Evolutionary conservation across 35 echinoderm and acorn worm species (phyloP), one percentile per base, ranked within the genome.

Genomic region (Strongylocentrotus purpuratus): DNA sequence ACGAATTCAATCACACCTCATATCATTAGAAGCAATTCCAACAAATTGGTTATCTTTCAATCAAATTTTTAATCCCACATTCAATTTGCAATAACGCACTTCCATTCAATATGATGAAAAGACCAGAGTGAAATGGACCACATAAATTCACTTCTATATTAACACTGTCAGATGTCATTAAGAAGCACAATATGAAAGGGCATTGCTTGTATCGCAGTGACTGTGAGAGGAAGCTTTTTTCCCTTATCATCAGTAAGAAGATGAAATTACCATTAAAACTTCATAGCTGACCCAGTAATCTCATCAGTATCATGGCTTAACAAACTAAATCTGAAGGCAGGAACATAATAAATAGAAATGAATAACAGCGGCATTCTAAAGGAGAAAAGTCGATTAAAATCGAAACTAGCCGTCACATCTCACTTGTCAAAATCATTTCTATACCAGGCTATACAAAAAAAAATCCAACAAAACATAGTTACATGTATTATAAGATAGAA

Each of bases 41-140:
- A 78, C 65, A 78, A 78, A 78, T 78, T 78, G 65, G 65, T 78
- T 78, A 78, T 78, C 65, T 78, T 78, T 78, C 65, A 78, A 78
- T 78, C 65, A 78, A n/a, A 78, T 7, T 78, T 22, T 78, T 78
- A 78, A 78, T 78, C 65, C 20, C 65, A n/a, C 22, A 78, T 78
- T 78, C 65, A 78, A 78, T 78, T 78, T 78, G 65, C 65, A 78
- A 78, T 28, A 78, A 22, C 65, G 28, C 65, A n/a, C 65, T n/a
- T 78, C 65, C 28, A 78, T 78, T 78, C 50, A 55, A 55, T 12
- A 78, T 22, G 1, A 78, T 78, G 6, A 28, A 78, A 78, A 78
- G 65, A n/a, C 65, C 25, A 78, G n/a, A 78, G 15, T n/a, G 28
- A 78, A 78, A 78, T 78, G 65, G 65, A 28, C 65, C 65, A 78